phyloP scores from a whole-genome alignment of 2,888 invertebrate species.

The Conchocele bisecta region DNA sequence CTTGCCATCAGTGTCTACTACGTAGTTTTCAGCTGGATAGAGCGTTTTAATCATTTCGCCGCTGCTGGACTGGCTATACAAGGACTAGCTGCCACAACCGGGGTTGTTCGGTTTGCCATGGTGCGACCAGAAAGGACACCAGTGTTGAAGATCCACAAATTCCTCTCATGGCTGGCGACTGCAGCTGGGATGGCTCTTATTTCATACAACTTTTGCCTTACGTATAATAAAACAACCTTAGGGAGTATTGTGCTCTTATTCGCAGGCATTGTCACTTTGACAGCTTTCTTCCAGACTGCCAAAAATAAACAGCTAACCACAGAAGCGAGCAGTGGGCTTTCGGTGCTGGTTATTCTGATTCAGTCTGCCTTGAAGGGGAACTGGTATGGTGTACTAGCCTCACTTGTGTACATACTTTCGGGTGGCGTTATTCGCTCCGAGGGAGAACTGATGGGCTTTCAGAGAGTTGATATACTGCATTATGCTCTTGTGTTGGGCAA shows the following conservation, averaged over 20 bases:
- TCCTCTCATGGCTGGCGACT: slow-evolving; percentile 69
- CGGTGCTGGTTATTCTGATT: slow-evolving; percentile 72
- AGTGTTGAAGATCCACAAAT: slow-evolving; percentile 64
- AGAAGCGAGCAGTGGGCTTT: slow-evolving; percentile 73
- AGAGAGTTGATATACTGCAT: slow-evolving; percentile 76
- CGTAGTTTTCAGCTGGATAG: slow-evolving; percentile 61
- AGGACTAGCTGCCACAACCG: slow-evolving; percentile 74
- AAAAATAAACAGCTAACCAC: slow-evolving; percentile 62
- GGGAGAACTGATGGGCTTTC: slow-evolving; percentile 65
- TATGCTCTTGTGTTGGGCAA: slow-evolving; percentile 74
- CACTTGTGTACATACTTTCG: slow-evolving; percentile 67
- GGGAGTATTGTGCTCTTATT: slow-evolving; percentile 68
- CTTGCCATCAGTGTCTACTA: slow-evolving; percentile 71
- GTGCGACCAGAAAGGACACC: slow-evolving; percentile 58
- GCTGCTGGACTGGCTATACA: slow-evolving; percentile 72
- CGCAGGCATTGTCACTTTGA: slow-evolving; percentile 55
- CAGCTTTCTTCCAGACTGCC: slow-evolving; percentile 61
- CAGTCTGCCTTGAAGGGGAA: slow-evolving; percentile 63
- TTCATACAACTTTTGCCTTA: slow-evolving; percentile 71
- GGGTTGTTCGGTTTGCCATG: slow-evolving; percentile 72
- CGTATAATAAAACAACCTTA: slow-evolving; percentile 58
- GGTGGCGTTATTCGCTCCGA: slow-evolving; percentile 73
- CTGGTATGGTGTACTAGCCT: slow-evolving; percentile 69
- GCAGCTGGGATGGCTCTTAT: slow-evolving; percentile 73
- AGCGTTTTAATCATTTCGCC: slow-evolving; percentile 54